Percentiles rank a stretch among this genome's conserved stretches.
phyloP scores from a whole-genome alignment of 2,113 vertebrate species.

The Oreochromis spilurus region DNA sequence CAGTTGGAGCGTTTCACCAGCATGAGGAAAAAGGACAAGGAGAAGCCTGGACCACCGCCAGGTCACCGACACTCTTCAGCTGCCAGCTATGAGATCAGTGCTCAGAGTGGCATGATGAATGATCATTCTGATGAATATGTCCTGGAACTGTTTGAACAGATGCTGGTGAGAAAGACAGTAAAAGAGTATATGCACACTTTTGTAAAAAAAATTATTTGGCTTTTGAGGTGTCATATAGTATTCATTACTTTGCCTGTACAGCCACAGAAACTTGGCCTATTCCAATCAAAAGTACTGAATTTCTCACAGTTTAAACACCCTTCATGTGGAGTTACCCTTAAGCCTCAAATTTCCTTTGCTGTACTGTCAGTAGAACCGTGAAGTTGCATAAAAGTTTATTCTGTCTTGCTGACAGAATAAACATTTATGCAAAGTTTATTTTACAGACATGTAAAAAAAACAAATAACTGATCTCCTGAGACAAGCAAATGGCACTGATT shows the following conservation, averaged over 20 bases:
- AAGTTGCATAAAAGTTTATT: not conserved
- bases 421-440: not conserved
- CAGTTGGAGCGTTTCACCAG: constrained; percentile 91
- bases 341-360: not conserved
- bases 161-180: constrained; percentile 79
- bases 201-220: not conserved
- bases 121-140: constrained; percentile 79
- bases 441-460: not conserved
- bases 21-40: constrained; percentile 91
- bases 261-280: not conserved
- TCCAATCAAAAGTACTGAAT: not conserved
- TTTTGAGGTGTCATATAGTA: not conserved
- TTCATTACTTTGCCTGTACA: not conserved
- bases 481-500: not conserved
- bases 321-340: not conserved
- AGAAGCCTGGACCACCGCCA: constrained; percentile 66
- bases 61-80: constrained; percentile 79
- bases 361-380: not conserved
- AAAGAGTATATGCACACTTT: not conserved
- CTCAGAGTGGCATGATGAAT: constrained; percentile 65
- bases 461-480: not conserved
- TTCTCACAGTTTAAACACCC: not conserved
- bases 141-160: constrained; percentile 87
- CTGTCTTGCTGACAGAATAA: not conserved
- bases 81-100: constrained; percentile 72